Evolutionary conservation across 2,797 vertebrate species (phyloP).

Genomic region (Poeciliopsis infans): DNA sequence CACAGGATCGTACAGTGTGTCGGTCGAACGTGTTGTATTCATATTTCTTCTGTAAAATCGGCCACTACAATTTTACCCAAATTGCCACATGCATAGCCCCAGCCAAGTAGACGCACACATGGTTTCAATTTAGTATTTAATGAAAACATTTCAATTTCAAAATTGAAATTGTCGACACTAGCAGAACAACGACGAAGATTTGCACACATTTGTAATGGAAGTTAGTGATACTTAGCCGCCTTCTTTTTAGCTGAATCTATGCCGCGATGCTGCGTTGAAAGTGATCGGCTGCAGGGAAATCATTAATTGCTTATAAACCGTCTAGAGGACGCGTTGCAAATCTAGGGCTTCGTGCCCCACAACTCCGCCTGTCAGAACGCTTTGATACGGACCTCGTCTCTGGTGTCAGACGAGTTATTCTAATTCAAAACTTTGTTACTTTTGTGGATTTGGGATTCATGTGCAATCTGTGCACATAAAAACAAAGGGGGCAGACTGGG

Average conservation of each 20-base stretch:
- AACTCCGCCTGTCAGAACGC: conserved; percentile 50
- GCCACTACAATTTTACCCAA: no score
- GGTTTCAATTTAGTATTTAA: no score
- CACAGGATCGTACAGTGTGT: no score
- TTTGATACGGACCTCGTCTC: conserved; percentile 53
- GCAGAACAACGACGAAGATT: no score
- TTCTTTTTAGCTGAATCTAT: neutral
- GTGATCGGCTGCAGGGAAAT: neutral
- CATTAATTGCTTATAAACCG: neutral
- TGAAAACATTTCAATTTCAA: no score
- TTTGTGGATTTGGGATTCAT: conserved; percentile 61
- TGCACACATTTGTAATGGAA: no score
- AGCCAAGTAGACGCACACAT: no score
- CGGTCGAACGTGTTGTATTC: no score
- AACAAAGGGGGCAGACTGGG: neutral
- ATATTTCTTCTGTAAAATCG: no score
- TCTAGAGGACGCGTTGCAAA: conserved; percentile 30
- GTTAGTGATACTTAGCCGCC: neutral
- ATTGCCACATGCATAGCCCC: no score
- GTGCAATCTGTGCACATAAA: conserved; percentile 42
- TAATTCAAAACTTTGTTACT: conserved; percentile 31
- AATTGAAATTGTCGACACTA: no score
- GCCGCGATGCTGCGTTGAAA: neutral
- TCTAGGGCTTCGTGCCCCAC: conserved; percentile 58
- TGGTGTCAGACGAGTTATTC: conserved; percentile 34